Evolutionary conservation across 2,888 invertebrate species (phyloP).

Genomic region (Cryptus viduatorius): DNA sequence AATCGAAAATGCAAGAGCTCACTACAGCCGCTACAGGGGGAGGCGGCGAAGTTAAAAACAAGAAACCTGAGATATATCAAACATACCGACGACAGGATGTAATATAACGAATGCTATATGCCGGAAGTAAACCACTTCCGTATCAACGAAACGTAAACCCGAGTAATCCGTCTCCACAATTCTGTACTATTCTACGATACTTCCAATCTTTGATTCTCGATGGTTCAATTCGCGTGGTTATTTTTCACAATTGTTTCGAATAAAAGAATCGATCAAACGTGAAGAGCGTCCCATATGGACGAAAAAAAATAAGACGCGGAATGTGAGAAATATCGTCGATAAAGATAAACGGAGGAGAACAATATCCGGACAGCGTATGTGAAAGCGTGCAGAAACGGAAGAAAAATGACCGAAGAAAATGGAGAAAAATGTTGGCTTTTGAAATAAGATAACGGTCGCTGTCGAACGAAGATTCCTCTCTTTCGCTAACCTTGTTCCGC

Average conservation of each 20-base stretch:
- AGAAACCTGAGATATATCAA: not conserved
- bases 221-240: not conserved
- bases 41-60: conserved; percentile 20
- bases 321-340: conserved; percentile 5
- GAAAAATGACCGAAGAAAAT: conserved; percentile 1
- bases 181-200: not conserved
- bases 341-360: not conserved
- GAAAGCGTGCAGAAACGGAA: not conserved
- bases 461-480: conserved; percentile 21
- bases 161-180: not conserved
- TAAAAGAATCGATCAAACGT: not conserved
- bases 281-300: not conserved
- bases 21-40: not conserved
- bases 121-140: not conserved
- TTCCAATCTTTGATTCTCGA: not conserved
- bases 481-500: not conserved
- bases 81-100: not conserved
- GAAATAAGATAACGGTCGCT: not conserved
- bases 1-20: conserved; percentile 34
- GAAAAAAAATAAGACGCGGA: not conserved
- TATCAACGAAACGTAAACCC: not conserved
- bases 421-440: not conserved
- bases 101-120: not conserved
- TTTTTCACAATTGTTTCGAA: not conserved
- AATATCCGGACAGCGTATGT: conserved; percentile 1